Percentiles rank a stretch among this genome's conserved stretches.
phyloP scores from a whole-genome alignment of 2,888 invertebrate genomes.

The Synergus itoensis region DNA sequence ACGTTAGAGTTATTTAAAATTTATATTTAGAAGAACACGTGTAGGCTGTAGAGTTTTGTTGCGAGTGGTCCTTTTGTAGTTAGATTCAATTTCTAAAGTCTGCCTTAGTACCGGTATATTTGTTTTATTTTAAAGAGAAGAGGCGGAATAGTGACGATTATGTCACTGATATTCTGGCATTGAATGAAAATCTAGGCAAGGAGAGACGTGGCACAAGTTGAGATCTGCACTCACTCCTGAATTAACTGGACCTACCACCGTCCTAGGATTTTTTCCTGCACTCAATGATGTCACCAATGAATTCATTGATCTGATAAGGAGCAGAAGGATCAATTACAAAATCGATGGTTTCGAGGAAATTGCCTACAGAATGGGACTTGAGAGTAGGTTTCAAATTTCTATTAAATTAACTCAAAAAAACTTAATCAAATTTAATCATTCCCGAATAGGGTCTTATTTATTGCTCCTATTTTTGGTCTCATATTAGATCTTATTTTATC shows the following conservation, averaged over 20 bases:
- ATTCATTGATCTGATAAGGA: slow-evolving; percentile 84
- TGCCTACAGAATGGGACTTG: slow-evolving; percentile 88
- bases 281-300: slow-evolving; percentile 88
- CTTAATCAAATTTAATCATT: background rate
- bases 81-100: slow-evolving; percentile 9
- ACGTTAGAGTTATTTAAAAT: background rate
- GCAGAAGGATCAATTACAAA: slow-evolving; percentile 76
- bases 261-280: slow-evolving; percentile 87
- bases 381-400: slow-evolving; percentile 80
- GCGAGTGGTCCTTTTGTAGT: slow-evolving; percentile 16
- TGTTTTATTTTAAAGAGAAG: slow-evolving; percentile 41
- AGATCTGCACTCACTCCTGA: slow-evolving; percentile 86
- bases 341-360: slow-evolving; percentile 84
- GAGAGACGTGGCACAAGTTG: slow-evolving; percentile 88
- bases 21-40: background rate
- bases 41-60: background rate
- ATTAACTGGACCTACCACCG: slow-evolving; percentile 87
- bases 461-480: too few relatives aligned
- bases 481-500: too few relatives aligned
- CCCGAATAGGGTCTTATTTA: too few relatives aligned
- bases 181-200: slow-evolving; percentile 80
- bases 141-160: slow-evolving; percentile 37
- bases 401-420: background rate
- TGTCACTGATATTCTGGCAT: slow-evolving; percentile 45
- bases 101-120: slow-evolving; percentile 30